phyloP scores from a whole-genome alignment of 2,888 invertebrate genomes.

The Harmothoe impar region DNA sequence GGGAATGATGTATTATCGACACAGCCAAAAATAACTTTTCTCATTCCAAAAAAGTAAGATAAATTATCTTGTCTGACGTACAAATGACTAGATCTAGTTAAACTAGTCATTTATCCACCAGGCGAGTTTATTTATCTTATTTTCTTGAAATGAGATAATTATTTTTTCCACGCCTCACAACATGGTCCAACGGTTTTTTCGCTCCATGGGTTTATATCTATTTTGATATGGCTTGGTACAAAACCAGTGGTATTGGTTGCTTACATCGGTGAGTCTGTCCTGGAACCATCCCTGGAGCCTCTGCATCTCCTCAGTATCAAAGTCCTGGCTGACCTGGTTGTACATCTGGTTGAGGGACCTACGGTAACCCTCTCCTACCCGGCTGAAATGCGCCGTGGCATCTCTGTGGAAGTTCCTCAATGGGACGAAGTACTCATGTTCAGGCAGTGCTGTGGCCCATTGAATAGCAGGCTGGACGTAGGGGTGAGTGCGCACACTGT shows the following conservation, averaged over 20 bases:
- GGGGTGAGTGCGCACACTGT: conserved; percentile 10
- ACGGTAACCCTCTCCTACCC: neutral
- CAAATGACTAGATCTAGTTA: too few relatives aligned
- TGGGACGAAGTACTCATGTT: conserved; percentile 39
- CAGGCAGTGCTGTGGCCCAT: neutral
- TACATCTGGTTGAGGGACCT: neutral
- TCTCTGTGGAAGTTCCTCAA: conserved; percentile 21
- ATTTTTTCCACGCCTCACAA: too few relatives aligned
- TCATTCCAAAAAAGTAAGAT: too few relatives aligned
- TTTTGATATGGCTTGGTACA: too few relatives aligned
- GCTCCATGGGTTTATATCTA: too few relatives aligned
- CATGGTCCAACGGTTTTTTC: too few relatives aligned
- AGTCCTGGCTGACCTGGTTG: neutral
- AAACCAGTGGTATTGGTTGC: neutral
- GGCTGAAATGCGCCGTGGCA: neutral
- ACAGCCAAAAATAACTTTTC: too few relatives aligned
- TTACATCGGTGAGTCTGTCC: neutral
- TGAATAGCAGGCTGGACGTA: neutral
- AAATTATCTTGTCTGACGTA: too few relatives aligned
- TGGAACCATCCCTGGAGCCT: conserved; percentile 43
- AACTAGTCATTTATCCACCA: too few relatives aligned
- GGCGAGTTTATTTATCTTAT: too few relatives aligned
- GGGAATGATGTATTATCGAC: too few relatives aligned
- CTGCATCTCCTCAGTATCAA: conserved; percentile 13
- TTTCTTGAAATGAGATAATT: too few relatives aligned